Evolutionary conservation across 2,797 vertebrate species (phyloP).

Genomic region (Pterois miles): DNA sequence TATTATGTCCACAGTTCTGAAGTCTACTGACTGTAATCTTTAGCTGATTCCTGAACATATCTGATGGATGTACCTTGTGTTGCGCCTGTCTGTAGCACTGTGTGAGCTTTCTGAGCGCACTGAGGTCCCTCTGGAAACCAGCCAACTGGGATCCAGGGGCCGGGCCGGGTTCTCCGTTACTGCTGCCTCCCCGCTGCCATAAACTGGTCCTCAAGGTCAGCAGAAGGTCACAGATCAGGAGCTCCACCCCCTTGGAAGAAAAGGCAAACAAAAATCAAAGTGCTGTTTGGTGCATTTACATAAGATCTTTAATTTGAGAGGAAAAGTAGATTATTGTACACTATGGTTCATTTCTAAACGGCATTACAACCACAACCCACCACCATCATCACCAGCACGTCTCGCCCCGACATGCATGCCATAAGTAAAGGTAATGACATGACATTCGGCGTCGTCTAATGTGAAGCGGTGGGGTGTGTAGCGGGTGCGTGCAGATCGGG

Average conservation of each 20-base stretch:
- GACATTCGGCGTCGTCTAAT: not conserved
- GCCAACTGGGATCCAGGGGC: slow-evolving; percentile 90
- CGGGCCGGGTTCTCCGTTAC: slow-evolving; percentile 90
- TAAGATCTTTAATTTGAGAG: not conserved
- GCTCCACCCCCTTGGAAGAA: slow-evolving; percentile 89
- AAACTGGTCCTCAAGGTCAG: slow-evolving; percentile 93
- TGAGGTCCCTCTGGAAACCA: slow-evolving; percentile 96
- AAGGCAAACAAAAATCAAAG: not conserved
- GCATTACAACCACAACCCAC: not conserved
- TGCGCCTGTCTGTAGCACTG: slow-evolving; percentile 93
- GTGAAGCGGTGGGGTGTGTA: slow-evolving; percentile 52
- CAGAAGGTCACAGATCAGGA: slow-evolving; percentile 94
- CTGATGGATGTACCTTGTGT: slow-evolving; percentile 87
- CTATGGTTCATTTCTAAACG: not conserved
- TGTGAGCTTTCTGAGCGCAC: slow-evolving; percentile 91
- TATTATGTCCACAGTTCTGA: not conserved
- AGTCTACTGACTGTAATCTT: not conserved
- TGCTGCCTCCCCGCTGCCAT: slow-evolving; percentile 89
- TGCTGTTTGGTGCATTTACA: not conserved
- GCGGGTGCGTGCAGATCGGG: slow-evolving; percentile 74
- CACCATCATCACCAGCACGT: not conserved
- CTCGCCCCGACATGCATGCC: not conserved
- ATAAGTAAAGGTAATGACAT: not conserved
- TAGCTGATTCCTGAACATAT: not conserved
- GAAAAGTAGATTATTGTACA: not conserved